Conservation (phyloP, 2,888 invertebrate species). For the Volucella inflata region DNA sequence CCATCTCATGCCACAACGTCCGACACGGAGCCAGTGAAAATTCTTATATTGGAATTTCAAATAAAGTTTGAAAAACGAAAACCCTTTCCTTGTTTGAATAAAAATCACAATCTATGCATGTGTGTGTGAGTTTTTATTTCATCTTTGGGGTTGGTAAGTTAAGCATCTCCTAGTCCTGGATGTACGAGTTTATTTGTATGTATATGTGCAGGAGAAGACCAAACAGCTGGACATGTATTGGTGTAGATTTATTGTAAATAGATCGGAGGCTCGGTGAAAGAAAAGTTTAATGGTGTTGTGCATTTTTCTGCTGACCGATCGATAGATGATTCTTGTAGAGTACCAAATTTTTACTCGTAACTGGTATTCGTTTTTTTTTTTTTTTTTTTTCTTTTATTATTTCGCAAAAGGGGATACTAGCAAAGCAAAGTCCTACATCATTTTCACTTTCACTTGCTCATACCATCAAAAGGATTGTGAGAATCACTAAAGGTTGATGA, state of each 20-base stretch:
- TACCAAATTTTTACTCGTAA: background rate
- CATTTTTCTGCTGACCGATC: constrained; percentile 74
- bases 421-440: constrained; percentile 65
- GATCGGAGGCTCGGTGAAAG: constrained; percentile 63
- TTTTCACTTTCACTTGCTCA: constrained; percentile 70
- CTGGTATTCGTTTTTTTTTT: constrained; percentile 10
- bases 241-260: constrained; percentile 75
- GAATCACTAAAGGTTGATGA: constrained; percentile 44
- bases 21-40: constrained; percentile 58
- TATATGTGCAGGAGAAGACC: constrained; percentile 33
- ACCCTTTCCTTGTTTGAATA: constrained; percentile 73
- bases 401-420: constrained; percentile 23
- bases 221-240: constrained; percentile 51
- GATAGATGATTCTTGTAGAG: constrained; percentile 62
- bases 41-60: constrained; percentile 74
- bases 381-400: background rate
- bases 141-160: constrained; percentile 20
- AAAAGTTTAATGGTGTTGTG: constrained; percentile 68
- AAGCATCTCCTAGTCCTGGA: background rate
- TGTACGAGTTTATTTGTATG: constrained; percentile 10
- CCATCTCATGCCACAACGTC: constrained; percentile 38
- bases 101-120: constrained; percentile 71
- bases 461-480: background rate
- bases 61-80: constrained; percentile 71
- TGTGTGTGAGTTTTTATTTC: constrained; percentile 52